These are phyloP conservation scores for Trachurus trachurus DNA, from an alignment of 2,797 vertebrate genomes.

Conservation along the genomic window DNA sequence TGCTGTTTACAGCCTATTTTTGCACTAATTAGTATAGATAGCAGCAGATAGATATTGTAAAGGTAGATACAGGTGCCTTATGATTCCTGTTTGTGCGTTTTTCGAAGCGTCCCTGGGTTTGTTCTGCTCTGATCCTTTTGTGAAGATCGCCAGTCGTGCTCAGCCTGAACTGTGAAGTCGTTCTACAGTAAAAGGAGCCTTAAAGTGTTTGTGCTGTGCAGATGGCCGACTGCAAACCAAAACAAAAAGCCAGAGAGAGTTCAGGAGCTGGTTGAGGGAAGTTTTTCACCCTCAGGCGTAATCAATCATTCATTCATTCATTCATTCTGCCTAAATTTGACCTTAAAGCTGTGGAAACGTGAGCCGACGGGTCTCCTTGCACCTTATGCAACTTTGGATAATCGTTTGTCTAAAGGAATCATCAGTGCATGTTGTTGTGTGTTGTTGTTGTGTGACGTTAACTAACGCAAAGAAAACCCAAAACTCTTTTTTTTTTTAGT, in stretches of 20 bases:
- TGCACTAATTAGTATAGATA: constrained; percentile 49
- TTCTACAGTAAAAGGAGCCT: background rate
- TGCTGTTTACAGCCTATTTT: constrained; percentile 42
- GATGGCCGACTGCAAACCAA: background rate
- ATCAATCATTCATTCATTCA: background rate
- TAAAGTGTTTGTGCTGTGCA: constrained; percentile 13
- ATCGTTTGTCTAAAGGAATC: background rate
- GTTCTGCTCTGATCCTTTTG: background rate
- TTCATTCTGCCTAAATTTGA: constrained; percentile 27
- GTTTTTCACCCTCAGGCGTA: background rate
- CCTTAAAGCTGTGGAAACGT: constrained; percentile 42
- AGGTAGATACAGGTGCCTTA: constrained; percentile 64
- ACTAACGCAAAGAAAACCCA: background rate
- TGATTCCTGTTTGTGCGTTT: constrained; percentile 40
- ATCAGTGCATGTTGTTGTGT: constrained; percentile 21
- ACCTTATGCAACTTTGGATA: background rate
- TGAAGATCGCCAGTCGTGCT: background rate
- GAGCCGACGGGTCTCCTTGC: background rate
- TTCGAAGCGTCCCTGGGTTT: constrained; percentile 9
- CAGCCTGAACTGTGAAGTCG: constrained; percentile 2
- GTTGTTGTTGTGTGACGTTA: background rate
- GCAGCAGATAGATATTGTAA: constrained; percentile 10
- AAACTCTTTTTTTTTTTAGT: background rate
- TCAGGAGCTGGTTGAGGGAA: background rate
- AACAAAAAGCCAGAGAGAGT: background rate